Percentiles rank a stretch among this genome's conserved stretches.
These are phyloP conservation scores for Myodes glareolus DNA, from an alignment of 2,113 vertebrate genomes.

Conservation along the genomic window DNA sequence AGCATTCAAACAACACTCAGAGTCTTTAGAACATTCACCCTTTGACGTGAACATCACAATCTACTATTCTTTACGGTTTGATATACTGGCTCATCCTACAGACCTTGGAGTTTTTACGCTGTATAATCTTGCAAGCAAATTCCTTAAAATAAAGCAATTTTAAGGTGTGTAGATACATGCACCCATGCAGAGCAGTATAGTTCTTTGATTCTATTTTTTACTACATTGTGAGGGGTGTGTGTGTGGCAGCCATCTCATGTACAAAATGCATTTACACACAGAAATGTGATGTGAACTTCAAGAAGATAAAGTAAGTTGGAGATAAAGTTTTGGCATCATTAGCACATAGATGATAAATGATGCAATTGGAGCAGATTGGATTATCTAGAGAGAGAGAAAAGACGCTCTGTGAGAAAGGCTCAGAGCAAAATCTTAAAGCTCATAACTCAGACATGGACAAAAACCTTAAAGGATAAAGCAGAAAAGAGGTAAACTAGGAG, in stretches of 20 bases:
- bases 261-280: not conserved
- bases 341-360: conserved; percentile 66
- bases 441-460: conserved; percentile 33
- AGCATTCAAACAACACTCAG: not conserved
- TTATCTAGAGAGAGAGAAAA: conserved; percentile 14
- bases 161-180: not conserved
- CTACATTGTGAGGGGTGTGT: not conserved
- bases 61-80: not conserved
- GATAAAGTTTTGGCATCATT: conserved; percentile 39
- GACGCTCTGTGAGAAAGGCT: conserved; percentile 41
- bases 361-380: conserved; percentile 59
- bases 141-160: not conserved
- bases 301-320: not conserved
- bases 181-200: too few species aligned
- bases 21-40: not conserved
- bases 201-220: not conserved
- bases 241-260: not conserved
- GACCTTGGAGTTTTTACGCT: not conserved
- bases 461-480: not conserved
- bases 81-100: not conserved
- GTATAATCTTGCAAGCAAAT: not conserved
- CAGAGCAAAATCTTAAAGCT: conserved; percentile 46
- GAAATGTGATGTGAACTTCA: not conserved
- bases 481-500: not conserved
- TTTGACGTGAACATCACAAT: not conserved